These are phyloP conservation scores for Dasyprocta punctata DNA, from an alignment of 2,113 vertebrate species.

Conservation along the genomic window DNA sequence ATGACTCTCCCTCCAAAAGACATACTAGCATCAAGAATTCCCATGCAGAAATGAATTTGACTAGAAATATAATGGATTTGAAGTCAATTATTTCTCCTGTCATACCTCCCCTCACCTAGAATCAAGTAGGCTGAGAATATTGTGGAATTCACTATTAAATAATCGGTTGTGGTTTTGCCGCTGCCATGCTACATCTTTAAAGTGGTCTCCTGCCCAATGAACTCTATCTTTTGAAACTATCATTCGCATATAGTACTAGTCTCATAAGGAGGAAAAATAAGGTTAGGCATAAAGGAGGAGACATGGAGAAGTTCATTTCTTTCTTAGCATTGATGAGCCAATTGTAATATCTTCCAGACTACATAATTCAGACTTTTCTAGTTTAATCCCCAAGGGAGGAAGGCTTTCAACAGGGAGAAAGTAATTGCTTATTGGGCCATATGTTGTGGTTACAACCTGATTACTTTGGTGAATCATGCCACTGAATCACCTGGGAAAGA, in stretches of 20 bases:
- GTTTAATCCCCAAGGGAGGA: not conserved
- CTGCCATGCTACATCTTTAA: not conserved
- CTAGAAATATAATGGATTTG: not conserved
- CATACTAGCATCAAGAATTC: not conserved
- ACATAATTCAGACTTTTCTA: not conserved
- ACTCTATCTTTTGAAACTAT: not conserved
- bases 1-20: not conserved
- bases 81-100: not conserved
- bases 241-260: not conserved
- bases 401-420: not conserved
- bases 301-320: not conserved
- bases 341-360: not conserved
- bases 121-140: not conserved
- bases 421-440: not conserved
- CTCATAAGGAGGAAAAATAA: not conserved
- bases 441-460: not conserved
- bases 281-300: not conserved
- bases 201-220: not conserved
- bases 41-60: not conserved
- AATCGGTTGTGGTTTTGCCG: not conserved
- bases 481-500: not conserved
- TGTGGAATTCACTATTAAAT: not conserved
- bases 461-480: not conserved
- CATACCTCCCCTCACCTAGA: not conserved
- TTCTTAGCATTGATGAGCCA: not conserved